phyloP scores from a whole-genome alignment of 2,888 invertebrate genomes.

The Trichacis sp. region DNA sequence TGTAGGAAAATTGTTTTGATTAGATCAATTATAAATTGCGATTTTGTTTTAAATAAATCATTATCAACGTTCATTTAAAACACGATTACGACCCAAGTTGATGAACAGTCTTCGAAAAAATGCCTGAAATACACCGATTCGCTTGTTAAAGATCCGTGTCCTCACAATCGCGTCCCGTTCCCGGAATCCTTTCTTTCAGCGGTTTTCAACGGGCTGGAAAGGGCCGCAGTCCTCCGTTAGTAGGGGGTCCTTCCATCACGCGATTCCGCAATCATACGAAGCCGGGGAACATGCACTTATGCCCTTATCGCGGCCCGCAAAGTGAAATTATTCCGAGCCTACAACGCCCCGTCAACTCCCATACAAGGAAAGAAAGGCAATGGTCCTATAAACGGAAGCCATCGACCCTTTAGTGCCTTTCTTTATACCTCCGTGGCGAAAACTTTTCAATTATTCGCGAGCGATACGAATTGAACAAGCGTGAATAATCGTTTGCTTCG shows the following conservation, averaged over 20 bases:
- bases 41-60: too few relatives aligned
- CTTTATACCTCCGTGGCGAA: too few relatives aligned
- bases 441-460: constrained; percentile 8
- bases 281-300: constrained; percentile 40
- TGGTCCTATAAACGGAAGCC: constrained; percentile 10
- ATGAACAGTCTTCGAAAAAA: too few relatives aligned
- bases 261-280: constrained; percentile 46
- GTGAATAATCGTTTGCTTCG: neutral
- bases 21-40: too few relatives aligned
- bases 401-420: constrained; percentile 7
- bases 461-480: constrained; percentile 1
- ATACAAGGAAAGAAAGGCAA: neutral
- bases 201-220: constrained; percentile 30
- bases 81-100: too few relatives aligned
- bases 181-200: constrained; percentile 34
- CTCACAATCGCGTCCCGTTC: constrained; percentile 27
- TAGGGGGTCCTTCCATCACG: constrained; percentile 34
- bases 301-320: constrained; percentile 43
- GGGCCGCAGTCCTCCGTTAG: constrained; percentile 22
- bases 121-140: too few relatives aligned
- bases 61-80: too few relatives aligned
- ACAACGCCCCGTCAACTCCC: constrained; percentile 22
- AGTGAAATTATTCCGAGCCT: constrained; percentile 47
- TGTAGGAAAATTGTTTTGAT: too few relatives aligned
- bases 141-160: constrained; percentile 1